These are phyloP conservation scores for Mobula hypostoma DNA, from an alignment of 2,113 vertebrate genomes.

Conservation along the genomic window DNA sequence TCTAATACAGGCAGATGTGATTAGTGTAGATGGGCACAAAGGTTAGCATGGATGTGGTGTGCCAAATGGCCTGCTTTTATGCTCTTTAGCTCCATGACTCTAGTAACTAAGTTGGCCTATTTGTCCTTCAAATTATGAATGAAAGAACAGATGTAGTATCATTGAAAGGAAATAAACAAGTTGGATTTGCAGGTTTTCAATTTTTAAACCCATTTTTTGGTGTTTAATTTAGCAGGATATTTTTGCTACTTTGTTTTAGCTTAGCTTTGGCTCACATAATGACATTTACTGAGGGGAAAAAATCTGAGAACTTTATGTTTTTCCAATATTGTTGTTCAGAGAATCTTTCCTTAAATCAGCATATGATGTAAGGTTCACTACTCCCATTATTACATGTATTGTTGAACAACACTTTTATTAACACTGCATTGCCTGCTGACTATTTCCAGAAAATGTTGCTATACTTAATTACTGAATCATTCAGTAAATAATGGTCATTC, in stretches of 20 bases:
- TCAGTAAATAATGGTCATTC: background rate
- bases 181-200: background rate
- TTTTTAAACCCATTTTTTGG: background rate
- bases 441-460: background rate
- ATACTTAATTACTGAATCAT: background rate
- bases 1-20: too few species aligned
- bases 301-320: background rate
- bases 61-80: too few species aligned
- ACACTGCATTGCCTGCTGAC: background rate
- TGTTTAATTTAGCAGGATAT: background rate
- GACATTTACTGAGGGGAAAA: background rate
- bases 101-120: background rate
- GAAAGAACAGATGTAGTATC: background rate
- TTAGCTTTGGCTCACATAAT: background rate
- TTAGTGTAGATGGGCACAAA: too few species aligned
- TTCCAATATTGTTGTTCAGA: background rate
- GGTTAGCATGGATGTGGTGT: too few species aligned
- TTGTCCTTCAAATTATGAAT: background rate
- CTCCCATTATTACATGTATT: background rate
- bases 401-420: background rate
- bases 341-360: background rate
- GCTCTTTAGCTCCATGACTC: too few species aligned
- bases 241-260: background rate
- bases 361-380: too few species aligned
- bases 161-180: background rate